Evolutionary conservation across 2,888 invertebrate species (phyloP).

Genomic region (Embidobia sp.): DNA sequence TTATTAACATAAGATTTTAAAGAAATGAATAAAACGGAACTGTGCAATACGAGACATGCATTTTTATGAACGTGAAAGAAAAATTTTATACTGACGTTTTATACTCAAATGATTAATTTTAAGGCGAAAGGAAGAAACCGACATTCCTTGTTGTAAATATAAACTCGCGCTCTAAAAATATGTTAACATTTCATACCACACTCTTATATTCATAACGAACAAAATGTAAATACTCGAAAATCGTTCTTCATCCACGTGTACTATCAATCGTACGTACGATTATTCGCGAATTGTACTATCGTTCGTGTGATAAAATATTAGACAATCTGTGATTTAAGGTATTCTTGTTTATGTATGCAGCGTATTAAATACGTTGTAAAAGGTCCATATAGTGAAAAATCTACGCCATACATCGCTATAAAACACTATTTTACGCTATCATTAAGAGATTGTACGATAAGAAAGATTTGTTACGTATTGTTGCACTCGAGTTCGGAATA

Average conservation of each 20-base stretch:
- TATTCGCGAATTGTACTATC: slow-evolving; percentile 10
- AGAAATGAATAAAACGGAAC: slow-evolving; percentile 15
- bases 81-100: slow-evolving; percentile 16
- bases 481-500: too few species aligned
- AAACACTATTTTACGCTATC: too few species aligned
- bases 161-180: neutral
- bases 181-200: too few species aligned
- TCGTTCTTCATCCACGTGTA: too few species aligned
- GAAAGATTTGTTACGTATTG: too few species aligned
- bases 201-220: neutral
- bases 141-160: slow-evolving; percentile 46
- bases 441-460: too few species aligned
- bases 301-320: slow-evolving; percentile 26
- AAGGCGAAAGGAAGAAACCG: slow-evolving; percentile 5
- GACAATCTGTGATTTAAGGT: slow-evolving; percentile 39
- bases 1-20: slow-evolving; percentile 81
- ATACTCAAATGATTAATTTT: neutral
- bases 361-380: too few species aligned
- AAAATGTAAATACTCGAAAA: slow-evolving; percentile 21
- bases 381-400: too few species aligned
- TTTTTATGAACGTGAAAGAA: neutral
- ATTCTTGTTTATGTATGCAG: slow-evolving; percentile 7
- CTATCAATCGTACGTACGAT: too few species aligned
- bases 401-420: too few species aligned
- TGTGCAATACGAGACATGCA: slow-evolving; percentile 36